A percentile compares a stretch with the other conserved stretches of the same genome.
These are phyloP conservation scores for Timandra comae DNA, from an alignment of 2,888 invertebrate genomes.

Conservation along the genomic window DNA sequence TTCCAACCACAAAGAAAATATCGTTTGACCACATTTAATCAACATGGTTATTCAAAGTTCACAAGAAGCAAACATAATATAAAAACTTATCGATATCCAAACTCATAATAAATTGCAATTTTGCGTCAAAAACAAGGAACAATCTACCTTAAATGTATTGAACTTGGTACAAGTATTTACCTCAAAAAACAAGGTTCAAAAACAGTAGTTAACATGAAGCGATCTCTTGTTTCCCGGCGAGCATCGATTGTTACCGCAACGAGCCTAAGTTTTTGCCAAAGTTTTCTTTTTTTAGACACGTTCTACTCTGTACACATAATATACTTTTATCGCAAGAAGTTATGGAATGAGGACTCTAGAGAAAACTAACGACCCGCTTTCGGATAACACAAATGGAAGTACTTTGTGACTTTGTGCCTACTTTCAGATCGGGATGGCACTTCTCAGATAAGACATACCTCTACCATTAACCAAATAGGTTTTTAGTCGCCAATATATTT, in stretches of 20 bases:
- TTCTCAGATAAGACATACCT: constrained; percentile 6
- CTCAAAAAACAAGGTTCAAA: neutral
- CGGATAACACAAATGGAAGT: constrained; percentile 19
- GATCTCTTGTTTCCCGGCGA: constrained; percentile 1
- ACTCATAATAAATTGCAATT: no score
- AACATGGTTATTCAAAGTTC: no score
- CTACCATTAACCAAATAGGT: neutral
- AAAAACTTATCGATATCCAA: neutral
- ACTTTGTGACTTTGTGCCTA: constrained; percentile 16
- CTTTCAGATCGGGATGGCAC: constrained; percentile 17
- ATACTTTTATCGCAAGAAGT: constrained; percentile 22
- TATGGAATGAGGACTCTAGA: constrained; percentile 11
- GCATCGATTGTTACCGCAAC: constrained; percentile 9
- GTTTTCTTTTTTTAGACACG: constrained; percentile 9
- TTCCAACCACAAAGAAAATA: no score
- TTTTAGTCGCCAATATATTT: neutral
- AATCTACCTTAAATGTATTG: neutral
- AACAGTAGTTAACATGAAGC: constrained; percentile 1
- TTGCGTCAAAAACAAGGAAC: neutral
- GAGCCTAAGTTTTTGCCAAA: constrained; percentile 8
- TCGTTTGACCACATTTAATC: no score
- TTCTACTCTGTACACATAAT: constrained; percentile 17
- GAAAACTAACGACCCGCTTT: constrained; percentile 17
- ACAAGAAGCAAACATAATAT: no score
- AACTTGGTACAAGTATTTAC: neutral